Conservation (phyloP, 2,888 invertebrate genomes). For the Folsomia manolachei region DNA sequence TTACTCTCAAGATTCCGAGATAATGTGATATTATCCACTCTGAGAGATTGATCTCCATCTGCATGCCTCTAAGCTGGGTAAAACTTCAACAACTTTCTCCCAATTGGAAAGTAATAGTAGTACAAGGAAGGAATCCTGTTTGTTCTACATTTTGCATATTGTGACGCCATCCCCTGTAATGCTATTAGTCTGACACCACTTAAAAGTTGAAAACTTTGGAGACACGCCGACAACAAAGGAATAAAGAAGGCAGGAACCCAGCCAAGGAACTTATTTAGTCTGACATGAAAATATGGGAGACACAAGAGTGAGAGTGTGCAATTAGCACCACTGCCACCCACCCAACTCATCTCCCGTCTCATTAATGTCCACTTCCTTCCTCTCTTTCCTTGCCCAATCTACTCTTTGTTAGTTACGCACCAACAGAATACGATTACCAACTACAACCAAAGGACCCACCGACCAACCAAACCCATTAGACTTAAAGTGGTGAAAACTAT, state of each 20-base stretch:
- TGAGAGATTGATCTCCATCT: background rate
- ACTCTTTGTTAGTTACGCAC: too few species aligned
- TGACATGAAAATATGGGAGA: background rate
- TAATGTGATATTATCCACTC: background rate
- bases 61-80: background rate
- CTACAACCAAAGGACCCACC: too few species aligned
- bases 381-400: too few species aligned
- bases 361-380: background rate
- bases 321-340: background rate
- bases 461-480: too few species aligned
- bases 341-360: background rate
- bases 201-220: conserved; percentile 21
- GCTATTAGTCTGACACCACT: background rate
- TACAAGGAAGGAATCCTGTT: too few species aligned
- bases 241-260: conserved; percentile 5
- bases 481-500: too few species aligned
- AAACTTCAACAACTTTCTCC: too few species aligned
- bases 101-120: too few species aligned
- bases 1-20: background rate
- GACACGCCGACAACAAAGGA: conserved; percentile 10
- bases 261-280: background rate
- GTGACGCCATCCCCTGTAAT: background rate
- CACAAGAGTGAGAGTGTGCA: background rate
- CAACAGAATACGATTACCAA: too few species aligned
- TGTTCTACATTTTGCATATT: too few species aligned